phyloP scores from a whole-genome alignment of 1,140 invertebrate species.

The Drosophila pseudoananassae region DNA sequence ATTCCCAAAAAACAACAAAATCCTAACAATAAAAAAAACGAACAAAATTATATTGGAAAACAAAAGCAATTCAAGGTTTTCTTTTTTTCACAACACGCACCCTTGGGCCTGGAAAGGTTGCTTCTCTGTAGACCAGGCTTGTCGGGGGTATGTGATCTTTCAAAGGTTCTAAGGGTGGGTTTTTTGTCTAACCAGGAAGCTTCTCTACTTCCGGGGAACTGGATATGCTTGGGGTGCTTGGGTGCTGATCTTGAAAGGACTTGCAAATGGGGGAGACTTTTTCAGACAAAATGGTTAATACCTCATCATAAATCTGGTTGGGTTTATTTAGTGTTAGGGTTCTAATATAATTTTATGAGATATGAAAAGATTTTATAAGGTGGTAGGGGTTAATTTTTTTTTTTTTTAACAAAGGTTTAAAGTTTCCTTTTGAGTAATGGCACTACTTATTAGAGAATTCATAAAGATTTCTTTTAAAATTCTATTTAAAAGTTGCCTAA shows the following conservation, averaged over 20 bases:
- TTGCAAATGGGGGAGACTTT: constrained; percentile 3
- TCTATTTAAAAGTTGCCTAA: too few relatives aligned
- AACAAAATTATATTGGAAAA: constrained; percentile 51
- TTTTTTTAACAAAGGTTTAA: too few relatives aligned
- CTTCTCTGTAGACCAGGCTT: background rate
- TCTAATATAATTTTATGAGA: too few relatives aligned
- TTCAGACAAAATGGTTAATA: background rate
- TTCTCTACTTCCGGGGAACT: constrained; percentile 33
- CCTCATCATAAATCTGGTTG: background rate
- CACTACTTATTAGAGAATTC: too few relatives aligned
- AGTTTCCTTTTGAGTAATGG: too few relatives aligned
- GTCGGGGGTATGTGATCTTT: constrained; percentile 12
- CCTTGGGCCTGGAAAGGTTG: background rate
- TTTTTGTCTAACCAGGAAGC: constrained; percentile 19
- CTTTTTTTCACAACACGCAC: constrained; percentile 2
- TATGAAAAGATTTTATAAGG: background rate
- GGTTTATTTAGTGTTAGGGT: background rate
- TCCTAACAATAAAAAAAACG: constrained; percentile 56
- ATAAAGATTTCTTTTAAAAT: too few relatives aligned
- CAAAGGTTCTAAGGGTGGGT: background rate
- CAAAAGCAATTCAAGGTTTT: constrained; percentile 36
- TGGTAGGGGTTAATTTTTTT: too few relatives aligned
- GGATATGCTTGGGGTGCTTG: constrained; percentile 32
- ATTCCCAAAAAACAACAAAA: constrained; percentile 32
- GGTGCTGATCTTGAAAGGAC: too few relatives aligned